Evolutionary conservation across 2,888 invertebrate species (phyloP).

Genomic region (Patella depressa): DNA sequence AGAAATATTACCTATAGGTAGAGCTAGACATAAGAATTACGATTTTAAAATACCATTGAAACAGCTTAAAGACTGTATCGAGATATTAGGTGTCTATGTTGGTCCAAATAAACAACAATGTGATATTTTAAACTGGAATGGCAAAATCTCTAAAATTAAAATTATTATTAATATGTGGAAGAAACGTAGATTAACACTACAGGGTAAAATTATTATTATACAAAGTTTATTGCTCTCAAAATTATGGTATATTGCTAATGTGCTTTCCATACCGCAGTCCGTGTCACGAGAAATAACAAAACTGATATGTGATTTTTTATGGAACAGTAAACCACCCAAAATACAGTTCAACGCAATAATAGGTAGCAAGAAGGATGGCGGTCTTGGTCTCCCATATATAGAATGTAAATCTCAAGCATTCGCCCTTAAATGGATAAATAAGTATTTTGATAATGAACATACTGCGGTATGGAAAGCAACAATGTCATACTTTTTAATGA

Average conservation of each 20-base stretch:
- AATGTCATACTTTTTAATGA: background rate
- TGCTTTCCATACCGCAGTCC: background rate
- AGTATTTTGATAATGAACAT: background rate
- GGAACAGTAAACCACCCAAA: background rate
- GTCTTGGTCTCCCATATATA: background rate
- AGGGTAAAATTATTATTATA: background rate
- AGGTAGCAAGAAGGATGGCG: background rate
- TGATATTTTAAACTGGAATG: background rate
- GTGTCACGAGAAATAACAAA: background rate
- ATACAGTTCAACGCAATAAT: background rate
- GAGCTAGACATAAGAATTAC: background rate
- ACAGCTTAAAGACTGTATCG: background rate
- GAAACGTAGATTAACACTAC: background rate
- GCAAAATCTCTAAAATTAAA: background rate
- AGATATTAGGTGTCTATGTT: background rate
- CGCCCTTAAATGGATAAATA: background rate
- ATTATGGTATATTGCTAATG: background rate
- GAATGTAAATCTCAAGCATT: background rate
- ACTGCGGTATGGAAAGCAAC: background rate
- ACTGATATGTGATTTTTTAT: background rate
- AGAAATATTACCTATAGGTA: background rate
- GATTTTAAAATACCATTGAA: background rate
- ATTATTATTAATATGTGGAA: background rate
- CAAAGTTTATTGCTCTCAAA: background rate
- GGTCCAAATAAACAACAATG: background rate